Base-by-base conservation (phyloP, 2,888 invertebrate genomes). In the Camptogramma bilineatum region DNA sequence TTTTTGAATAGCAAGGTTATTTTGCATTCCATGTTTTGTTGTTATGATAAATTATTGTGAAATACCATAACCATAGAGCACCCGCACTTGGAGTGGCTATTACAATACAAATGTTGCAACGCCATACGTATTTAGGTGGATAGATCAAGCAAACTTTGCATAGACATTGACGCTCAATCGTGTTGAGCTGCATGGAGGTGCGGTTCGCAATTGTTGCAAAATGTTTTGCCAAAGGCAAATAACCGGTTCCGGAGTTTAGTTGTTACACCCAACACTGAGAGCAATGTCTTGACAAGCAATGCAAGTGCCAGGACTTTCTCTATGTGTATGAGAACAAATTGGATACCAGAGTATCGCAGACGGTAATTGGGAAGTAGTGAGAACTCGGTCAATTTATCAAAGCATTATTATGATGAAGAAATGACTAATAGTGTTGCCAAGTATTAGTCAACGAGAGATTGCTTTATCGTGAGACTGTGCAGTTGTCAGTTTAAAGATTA, bases 161-260 rank as follows among this genome's bases (percentile, higher is more conserved):
- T 68, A 64, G 34, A 39, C 24, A 39, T 48, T 59, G 70, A 64
- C 59, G 56, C 55, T 34, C 56, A 57, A 39, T 61, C 51, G 55
- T 58, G 62, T 63, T 62, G 57, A 53, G 53, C 56, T 66, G n/a
- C n/a, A n/a, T n/a, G 68, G 60, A 70, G 72, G 71, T 59, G 64
- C 65, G 66, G 68, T 68, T 61, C 52, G 66, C 65, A 62, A 70
- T 64, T 72, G 79, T 91, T 90, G 88, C 90, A 87, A 90, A 87
- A 88, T 83, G 76, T 84, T 86, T 85, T 74, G 83, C 82, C 78
- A 81, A 86, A 81, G 80, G 78, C 77, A 77, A 74, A 79, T 73
- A 88, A 89, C 90, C 87, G 90, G 88, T 89, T 85, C 77, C 74
- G 71, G 77, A 69, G 73, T 74, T 74, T 71, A 69, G 54, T 75